phyloP scores from a whole-genome alignment of 1,140 invertebrate genomes.

The Stratiolaelaps scimitus region DNA sequence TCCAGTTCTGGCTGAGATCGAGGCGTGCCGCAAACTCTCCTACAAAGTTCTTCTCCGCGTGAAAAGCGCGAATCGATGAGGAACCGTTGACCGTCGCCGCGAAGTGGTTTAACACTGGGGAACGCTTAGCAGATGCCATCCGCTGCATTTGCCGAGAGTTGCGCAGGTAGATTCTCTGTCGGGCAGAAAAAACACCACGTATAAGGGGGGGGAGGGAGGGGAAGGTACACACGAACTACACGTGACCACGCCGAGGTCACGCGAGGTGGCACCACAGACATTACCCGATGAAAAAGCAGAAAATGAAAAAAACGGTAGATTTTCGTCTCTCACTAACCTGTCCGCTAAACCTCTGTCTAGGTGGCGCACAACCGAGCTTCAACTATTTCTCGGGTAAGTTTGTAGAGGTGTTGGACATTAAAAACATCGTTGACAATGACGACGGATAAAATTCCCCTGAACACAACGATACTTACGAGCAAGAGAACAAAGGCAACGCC shows the following conservation, averaged over 20 bases:
- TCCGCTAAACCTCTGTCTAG: too few relatives aligned
- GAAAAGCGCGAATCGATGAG: conserved; percentile 54
- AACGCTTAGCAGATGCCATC: conserved; percentile 50
- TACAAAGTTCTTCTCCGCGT: conserved; percentile 38
- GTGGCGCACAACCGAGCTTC: too few relatives aligned
- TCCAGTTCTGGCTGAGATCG: conserved; percentile 40
- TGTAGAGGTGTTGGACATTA: too few relatives aligned
- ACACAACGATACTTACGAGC: conserved; percentile 25
- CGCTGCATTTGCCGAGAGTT: conserved; percentile 53
- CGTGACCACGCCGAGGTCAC: too few relatives aligned
- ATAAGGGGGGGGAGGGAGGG: too few relatives aligned
- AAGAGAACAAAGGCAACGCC: conserved; percentile 25
- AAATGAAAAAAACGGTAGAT: too few relatives aligned
- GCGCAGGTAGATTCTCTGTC: conserved; percentile 32
- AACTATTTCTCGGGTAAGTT: too few relatives aligned
- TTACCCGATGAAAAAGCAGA: too few relatives aligned
- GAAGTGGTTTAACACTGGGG: conserved; percentile 56
- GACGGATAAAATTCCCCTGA: neutral
- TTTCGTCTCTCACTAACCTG: too few relatives aligned
- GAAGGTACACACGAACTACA: too few relatives aligned
- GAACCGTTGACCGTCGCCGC: conserved; percentile 55
- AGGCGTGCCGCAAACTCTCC: conserved; percentile 37
- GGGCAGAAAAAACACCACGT: conserved; percentile 7
- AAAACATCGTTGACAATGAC: too few relatives aligned
- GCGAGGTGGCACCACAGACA: too few relatives aligned